Evolutionary conservation across 2,113 vertebrate species (phyloP), one percentile per base, ranked within the genome.

Genomic region (Phodopus roborovskii): DNA sequence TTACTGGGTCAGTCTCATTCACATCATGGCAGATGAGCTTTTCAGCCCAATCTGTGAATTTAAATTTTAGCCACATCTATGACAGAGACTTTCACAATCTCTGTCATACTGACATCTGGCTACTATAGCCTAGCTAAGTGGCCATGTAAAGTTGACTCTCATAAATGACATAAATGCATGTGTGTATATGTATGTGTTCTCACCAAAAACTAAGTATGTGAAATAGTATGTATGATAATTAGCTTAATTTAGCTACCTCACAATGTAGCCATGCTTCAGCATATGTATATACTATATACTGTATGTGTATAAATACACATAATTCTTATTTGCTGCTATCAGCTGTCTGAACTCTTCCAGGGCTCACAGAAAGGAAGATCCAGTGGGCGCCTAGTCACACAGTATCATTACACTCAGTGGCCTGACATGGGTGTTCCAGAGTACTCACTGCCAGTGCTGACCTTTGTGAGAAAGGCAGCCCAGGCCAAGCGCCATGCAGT

Each of bases 331-430:
- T 84, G 82, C 66, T 90, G 0, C 74, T 89, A 92, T 87, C 28
- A 91, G 17, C 74, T 96, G 3, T 96, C 92, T 90, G 58, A 45
- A 91, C 36, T 97, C 33, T 97, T 97, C 11, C 96, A 99, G 99
- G 99, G 99, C n/a, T 99, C 99, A 78, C 99, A 99, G 98, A 99
- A 99, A 97, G 99, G 99, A 90, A 98, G 98, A 74, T 96, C 97
- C 53, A 98, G 97, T 60, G 99, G 99, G n/a, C 99, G 99, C 4
- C 87, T 98, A 5, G 98, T 99, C 58, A 98, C 97, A 0, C 99
- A 99, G 95, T 99, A 99, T 97, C 99, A 99, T 94, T 99, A 99
- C 96, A 99, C 99, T 20, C 99, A 99, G 97, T 99, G 99, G 99
- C 99, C 99, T 24, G 99, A 99, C 97, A 99, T 99, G 99, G 99